Percentiles rank a stretch among this genome's conserved stretches.
Conservation (phyloP, 2,113 vertebrate genomes). For the Vimba vimba region DNA sequence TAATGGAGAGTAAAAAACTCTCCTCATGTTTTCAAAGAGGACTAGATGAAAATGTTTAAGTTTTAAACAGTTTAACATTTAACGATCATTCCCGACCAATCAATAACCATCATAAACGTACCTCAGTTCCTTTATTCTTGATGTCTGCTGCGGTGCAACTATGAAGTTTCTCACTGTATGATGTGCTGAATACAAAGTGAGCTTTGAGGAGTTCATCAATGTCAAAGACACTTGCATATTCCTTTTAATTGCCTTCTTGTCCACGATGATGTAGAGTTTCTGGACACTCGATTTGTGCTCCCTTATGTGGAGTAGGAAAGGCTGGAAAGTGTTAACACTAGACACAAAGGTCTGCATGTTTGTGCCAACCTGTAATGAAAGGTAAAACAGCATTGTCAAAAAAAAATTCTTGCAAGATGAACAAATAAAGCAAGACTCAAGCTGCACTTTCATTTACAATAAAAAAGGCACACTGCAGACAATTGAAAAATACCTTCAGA, state of each 20-base stretch:
- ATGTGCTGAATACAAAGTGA: conserved; percentile 13
- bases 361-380: not conserved
- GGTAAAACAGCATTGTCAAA: not conserved
- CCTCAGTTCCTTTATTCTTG: not conserved
- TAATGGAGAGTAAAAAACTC: not conserved
- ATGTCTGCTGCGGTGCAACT: not conserved
- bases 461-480: not conserved
- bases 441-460: not conserved
- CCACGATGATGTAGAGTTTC: not conserved
- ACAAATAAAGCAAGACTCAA: not conserved
- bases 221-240: not conserved
- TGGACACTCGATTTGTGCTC: not conserved
- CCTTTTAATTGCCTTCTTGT: conserved; percentile 18
- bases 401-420: not conserved
- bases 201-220: conserved; percentile 1
- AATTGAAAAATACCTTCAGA: not conserved
- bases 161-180: not conserved
- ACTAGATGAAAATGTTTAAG: not conserved
- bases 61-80: not conserved
- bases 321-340: not conserved
- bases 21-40: not conserved
- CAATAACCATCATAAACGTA: not conserved
- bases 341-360: conserved; percentile 9
- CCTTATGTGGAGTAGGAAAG: not conserved
- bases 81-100: not conserved